Evolutionary conservation across 2,888 invertebrate species (phyloP).

Genomic region (Thymelicus lineola): DNA sequence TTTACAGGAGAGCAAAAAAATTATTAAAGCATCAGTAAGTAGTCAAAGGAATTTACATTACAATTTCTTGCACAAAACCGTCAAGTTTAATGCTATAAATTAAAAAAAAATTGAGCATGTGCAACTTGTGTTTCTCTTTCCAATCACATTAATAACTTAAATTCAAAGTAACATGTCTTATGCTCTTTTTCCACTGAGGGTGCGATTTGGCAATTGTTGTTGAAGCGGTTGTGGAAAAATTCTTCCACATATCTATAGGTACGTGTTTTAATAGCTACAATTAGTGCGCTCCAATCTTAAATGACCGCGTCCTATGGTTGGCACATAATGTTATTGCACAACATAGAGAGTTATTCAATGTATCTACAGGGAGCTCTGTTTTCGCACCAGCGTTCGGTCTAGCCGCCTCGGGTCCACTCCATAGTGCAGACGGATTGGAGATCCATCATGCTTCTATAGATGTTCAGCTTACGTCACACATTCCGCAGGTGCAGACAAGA

Average conservation of each 20-base stretch:
- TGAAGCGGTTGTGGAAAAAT: slow-evolving; percentile 17
- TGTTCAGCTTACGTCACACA: slow-evolving; percentile 53
- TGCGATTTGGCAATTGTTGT: slow-evolving; percentile 30
- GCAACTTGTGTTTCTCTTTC: too few species aligned
- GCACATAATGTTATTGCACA: neutral
- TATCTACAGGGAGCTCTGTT: slow-evolving; percentile 29
- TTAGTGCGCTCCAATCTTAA: slow-evolving; percentile 1
- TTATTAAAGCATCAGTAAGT: too few species aligned
- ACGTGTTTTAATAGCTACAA: slow-evolving; percentile 9
- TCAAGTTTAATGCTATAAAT: too few species aligned
- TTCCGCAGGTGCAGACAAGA: slow-evolving; percentile 44
- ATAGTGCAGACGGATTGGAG: slow-evolving; percentile 66
- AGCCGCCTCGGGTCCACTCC: slow-evolving; percentile 62
- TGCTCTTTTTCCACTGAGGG: too few species aligned
- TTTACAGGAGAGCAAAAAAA: too few species aligned
- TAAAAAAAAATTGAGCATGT: too few species aligned
- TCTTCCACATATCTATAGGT: slow-evolving; percentile 13
- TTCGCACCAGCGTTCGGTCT: slow-evolving; percentile 39
- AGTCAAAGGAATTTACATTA: too few species aligned
- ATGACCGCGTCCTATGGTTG: neutral
- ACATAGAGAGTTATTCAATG: neutral
- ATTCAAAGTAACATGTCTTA: too few species aligned
- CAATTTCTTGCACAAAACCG: too few species aligned
- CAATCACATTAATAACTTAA: too few species aligned
- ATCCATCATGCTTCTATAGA: slow-evolving; percentile 64